These are phyloP conservation scores for Spodoptera littoralis DNA, from an alignment of 2,888 invertebrate genomes.

Conservation along the genomic window DNA sequence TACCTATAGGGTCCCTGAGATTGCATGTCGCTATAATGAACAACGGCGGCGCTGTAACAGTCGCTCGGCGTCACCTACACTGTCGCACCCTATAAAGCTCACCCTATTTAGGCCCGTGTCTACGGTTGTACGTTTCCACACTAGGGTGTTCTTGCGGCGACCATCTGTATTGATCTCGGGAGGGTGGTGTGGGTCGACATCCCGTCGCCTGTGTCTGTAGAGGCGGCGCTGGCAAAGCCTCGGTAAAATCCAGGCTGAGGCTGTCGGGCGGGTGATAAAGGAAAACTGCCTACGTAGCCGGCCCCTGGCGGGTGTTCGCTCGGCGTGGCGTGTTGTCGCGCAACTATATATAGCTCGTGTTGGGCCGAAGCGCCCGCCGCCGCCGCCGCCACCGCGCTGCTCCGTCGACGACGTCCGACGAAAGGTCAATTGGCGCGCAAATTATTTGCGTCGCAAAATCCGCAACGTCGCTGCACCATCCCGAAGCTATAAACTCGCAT, in stretches of 20 bases:
- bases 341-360: conserved; percentile 87
- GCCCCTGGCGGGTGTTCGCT: conserved; percentile 84
- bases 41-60: conserved; percentile 18
- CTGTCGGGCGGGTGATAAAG: conserved; percentile 86
- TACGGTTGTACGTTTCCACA: conserved; percentile 69
- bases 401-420: conserved; percentile 81
- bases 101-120: conserved; percentile 62
- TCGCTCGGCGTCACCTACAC: conserved; percentile 38
- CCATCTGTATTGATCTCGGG: conserved; percentile 87
- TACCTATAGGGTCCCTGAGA: conserved; percentile 7
- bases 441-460: conserved; percentile 88
- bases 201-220: conserved; percentile 82
- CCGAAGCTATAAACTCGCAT: conserved; percentile 59
- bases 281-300: conserved; percentile 86
- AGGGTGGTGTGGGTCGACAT: conserved; percentile 85
- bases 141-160: conserved; percentile 82
- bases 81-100: conserved; percentile 61
- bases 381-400: conserved; percentile 71
- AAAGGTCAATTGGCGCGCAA: conserved; percentile 89
- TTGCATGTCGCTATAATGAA: conserved; percentile 31
- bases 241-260: conserved; percentile 85
- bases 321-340: conserved; percentile 82
- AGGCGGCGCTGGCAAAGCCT: conserved; percentile 79
- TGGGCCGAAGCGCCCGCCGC: conserved; percentile 80
- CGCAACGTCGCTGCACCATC: conserved; percentile 78